These are phyloP conservation scores for Mamestra configurata DNA, from an alignment of 1,140 invertebrate genomes.

Conservation along the genomic window DNA sequence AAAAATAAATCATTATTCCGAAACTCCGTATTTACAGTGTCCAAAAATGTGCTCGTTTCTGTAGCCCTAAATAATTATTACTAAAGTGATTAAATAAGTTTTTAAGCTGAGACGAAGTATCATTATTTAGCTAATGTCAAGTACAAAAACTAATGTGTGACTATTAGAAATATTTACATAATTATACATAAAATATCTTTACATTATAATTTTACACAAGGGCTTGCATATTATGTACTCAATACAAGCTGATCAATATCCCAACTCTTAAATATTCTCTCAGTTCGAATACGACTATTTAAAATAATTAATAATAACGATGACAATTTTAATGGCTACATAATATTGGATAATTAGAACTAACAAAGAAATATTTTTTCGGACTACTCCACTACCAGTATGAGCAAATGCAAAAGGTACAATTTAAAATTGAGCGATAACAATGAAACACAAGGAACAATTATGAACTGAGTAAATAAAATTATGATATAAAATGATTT, in stretches of 20 bases:
- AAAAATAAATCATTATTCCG: slow-evolving; percentile 76
- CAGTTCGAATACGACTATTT: slow-evolving; percentile 66
- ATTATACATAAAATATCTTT: slow-evolving; percentile 64
- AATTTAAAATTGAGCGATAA: slow-evolving; percentile 52
- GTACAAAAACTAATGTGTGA: slow-evolving; percentile 72
- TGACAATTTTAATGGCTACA: slow-evolving; percentile 28
- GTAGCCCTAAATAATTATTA: slow-evolving; percentile 61
- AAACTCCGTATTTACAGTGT: slow-evolving; percentile 78
- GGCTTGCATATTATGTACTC: slow-evolving; percentile 47
- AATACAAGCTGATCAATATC: slow-evolving; percentile 31
- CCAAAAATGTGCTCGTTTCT: slow-evolving; percentile 70
- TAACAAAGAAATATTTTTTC: slow-evolving; percentile 46
- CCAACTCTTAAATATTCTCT: slow-evolving; percentile 62
- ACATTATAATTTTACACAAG: slow-evolving; percentile 54
- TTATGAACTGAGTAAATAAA: slow-evolving; percentile 50
- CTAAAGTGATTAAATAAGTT: slow-evolving; percentile 51
- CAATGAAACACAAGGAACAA: slow-evolving; percentile 46
- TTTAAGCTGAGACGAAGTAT: slow-evolving; percentile 61
- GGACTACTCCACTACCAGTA: slow-evolving; percentile 37
- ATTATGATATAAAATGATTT: slow-evolving; percentile 58
- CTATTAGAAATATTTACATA: slow-evolving; percentile 75
- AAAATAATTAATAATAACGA: slow-evolving; percentile 47
- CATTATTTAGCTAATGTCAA: slow-evolving; percentile 63
- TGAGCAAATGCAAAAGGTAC: slow-evolving; percentile 75
- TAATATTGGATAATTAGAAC: slow-evolving; percentile 51